Conservation (phyloP, 2,888 invertebrate species). For the Aethes cnicana region DNA sequence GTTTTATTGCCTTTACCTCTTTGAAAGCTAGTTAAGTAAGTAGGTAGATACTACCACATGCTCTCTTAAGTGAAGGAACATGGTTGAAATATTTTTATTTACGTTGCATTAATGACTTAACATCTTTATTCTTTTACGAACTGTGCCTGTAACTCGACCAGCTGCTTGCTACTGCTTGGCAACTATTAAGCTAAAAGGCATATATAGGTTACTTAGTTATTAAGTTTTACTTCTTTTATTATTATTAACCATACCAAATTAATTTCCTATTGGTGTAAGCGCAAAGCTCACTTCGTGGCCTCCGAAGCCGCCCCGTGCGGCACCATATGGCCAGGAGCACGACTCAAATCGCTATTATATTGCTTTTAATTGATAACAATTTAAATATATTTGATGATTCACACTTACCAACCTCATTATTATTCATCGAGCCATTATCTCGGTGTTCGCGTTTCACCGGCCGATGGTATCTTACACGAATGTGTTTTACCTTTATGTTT, state of each 20-base stretch:
- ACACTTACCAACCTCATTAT: conserved; percentile 79
- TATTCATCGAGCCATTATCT: conserved; percentile 82
- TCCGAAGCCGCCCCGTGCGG: conserved; percentile 55
- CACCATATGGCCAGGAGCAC: conserved; percentile 74
- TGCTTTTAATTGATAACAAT: conserved; percentile 83
- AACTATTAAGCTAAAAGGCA: too few relatives aligned
- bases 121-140: too few relatives aligned
- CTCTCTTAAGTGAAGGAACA: too few relatives aligned
- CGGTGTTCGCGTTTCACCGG: conserved; percentile 69
- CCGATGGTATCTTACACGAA: conserved; percentile 74
- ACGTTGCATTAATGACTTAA: too few relatives aligned
- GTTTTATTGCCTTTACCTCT: too few relatives aligned
- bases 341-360: conserved; percentile 81
- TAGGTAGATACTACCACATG: too few relatives aligned
- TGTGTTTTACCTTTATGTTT: conserved; percentile 75
- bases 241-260: not conserved
- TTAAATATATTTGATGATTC: conserved; percentile 83
- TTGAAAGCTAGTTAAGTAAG: too few relatives aligned
- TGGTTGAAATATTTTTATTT: too few relatives aligned
- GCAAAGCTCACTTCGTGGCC: conserved; percentile 45
- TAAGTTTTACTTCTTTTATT: not conserved
- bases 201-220: not conserved
- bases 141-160: too few relatives aligned
- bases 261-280: too few relatives aligned
- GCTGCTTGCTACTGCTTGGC: too few relatives aligned